Evolutionary conservation across 2,113 vertebrate genomes (phyloP).

Genomic region (Sula dactylatra): DNA sequence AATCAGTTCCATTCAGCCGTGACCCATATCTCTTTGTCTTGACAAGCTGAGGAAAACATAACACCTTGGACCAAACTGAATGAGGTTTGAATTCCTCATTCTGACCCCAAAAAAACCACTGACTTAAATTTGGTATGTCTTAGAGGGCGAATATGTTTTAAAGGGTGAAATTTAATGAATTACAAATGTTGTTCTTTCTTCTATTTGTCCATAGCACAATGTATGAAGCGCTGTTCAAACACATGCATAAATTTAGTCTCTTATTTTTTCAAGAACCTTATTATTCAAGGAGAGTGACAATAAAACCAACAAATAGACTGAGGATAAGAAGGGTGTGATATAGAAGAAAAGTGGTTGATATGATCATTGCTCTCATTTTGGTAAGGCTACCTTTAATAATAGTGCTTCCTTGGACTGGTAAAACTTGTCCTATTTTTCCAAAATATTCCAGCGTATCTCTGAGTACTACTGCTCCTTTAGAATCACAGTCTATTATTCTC

Average conservation of each 20-base stretch:
- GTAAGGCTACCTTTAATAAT: neutral
- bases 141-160: neutral
- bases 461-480: neutral
- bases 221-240: neutral
- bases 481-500: neutral
- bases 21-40: constrained; percentile 21
- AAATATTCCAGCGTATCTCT: neutral
- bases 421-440: neutral
- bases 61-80: neutral
- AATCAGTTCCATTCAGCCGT: constrained; percentile 20
- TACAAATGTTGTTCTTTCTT: neutral
- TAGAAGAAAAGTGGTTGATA: neutral
- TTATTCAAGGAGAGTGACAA: neutral
- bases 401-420: neutral
- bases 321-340: neutral
- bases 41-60: constrained; percentile 29
- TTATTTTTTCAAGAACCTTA: neutral
- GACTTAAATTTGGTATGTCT: neutral
- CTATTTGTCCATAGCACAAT: neutral
- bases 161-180: neutral
- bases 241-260: neutral
- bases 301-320: neutral
- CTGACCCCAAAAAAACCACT: neutral
- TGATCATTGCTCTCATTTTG: neutral
- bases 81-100: neutral